These are phyloP conservation scores for Leptocoma aspasia DNA, from an alignment of 2,113 vertebrate genomes.

Conservation along the genomic window DNA sequence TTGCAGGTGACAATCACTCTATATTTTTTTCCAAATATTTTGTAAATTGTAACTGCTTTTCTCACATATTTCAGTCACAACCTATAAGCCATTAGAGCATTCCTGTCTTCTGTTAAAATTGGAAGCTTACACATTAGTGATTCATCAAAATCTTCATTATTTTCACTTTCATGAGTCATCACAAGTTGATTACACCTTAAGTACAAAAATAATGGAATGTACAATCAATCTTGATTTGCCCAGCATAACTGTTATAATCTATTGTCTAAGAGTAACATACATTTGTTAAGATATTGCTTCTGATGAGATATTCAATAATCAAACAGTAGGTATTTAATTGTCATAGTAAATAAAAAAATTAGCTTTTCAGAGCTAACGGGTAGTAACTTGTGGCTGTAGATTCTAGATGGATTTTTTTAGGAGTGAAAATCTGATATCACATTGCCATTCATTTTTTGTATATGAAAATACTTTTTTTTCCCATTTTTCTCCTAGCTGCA, in stretches of 20 bases:
- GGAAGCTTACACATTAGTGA: neutral
- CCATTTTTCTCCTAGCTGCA: neutral
- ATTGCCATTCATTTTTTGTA: neutral
- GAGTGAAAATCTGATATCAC: neutral
- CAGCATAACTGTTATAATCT: neutral
- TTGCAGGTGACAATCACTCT: rapidly evolving
- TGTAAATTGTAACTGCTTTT: neutral
- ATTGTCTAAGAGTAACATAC: neutral
- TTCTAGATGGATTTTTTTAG: neutral
- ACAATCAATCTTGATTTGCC: neutral
- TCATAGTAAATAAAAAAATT: neutral
- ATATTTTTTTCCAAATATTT: neutral
- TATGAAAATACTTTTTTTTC: neutral
- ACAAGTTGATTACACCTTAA: neutral
- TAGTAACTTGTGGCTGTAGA: neutral
- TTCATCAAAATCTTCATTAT: neutral
- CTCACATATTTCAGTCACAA: neutral
- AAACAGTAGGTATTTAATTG: neutral
- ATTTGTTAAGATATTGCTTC: neutral
- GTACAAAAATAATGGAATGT: neutral
- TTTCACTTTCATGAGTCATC: neutral
- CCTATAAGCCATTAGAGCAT: neutral
- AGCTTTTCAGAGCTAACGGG: neutral
- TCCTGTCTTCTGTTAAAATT: neutral
- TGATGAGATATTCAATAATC: neutral